Conservation (phyloP, 1,140 invertebrate species). For the Oryctes rhinoceros region DNA sequence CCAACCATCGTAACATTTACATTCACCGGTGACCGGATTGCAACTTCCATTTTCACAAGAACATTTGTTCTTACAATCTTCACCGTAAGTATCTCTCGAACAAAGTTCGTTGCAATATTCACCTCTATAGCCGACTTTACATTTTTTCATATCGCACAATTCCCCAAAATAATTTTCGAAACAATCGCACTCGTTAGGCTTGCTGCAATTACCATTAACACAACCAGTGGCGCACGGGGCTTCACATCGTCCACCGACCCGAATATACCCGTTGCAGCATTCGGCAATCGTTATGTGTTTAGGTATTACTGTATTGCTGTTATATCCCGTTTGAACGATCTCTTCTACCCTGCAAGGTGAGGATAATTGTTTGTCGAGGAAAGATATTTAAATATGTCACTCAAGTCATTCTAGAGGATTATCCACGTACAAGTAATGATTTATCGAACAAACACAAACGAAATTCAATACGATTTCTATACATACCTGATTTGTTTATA, state of each 20-base stretch:
- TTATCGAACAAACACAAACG: not conserved
- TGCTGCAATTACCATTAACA: not conserved
- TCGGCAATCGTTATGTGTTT: not conserved
- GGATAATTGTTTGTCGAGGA: no score
- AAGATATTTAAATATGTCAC: no score
- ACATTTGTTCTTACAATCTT: not conserved
- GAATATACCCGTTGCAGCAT: not conserved
- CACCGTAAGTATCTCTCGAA: not conserved
- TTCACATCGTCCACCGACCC: not conserved
- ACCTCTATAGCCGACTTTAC: not conserved
- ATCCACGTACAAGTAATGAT: not conserved
- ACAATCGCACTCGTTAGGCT: not conserved
- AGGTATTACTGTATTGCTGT: not conserved
- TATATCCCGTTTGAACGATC: not conserved
- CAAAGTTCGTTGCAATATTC: not conserved
- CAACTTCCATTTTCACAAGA: conserved; percentile 18
- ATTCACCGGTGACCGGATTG: not conserved
- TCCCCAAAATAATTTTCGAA: not conserved
- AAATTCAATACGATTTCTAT: not conserved
- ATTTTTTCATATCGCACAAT: not conserved
- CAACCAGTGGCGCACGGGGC: not conserved
- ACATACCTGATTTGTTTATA: not conserved
- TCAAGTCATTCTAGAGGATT: no score
- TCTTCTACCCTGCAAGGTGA: not conserved
- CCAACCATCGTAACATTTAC: conserved; percentile 3